A percentile compares a stretch with the other conserved stretches of the same genome.
These are phyloP conservation scores for Lycia hirtaria DNA, from an alignment of 2,888 invertebrate genomes.

Conservation along the genomic window DNA sequence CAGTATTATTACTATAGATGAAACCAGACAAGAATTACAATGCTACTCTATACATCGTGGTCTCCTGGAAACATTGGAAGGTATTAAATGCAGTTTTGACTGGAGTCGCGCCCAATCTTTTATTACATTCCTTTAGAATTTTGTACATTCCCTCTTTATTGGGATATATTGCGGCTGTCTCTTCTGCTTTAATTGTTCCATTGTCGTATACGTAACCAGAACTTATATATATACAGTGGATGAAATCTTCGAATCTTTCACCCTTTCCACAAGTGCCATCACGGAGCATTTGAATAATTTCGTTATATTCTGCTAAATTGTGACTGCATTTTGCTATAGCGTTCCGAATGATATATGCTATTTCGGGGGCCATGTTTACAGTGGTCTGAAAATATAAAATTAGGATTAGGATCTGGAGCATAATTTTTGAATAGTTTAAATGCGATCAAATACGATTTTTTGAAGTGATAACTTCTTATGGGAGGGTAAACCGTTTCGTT, in stretches of 20 bases:
- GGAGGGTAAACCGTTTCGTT: too few relatives aligned
- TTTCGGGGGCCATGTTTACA: background rate
- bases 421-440: too few relatives aligned
- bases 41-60: background rate
- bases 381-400: background rate
- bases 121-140: background rate
- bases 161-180: background rate
- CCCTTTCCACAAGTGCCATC: background rate
- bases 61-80: background rate
- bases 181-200: background rate
- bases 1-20: too few relatives aligned
- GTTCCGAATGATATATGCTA: background rate
- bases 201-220: background rate
- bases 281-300: background rate
- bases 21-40: background rate
- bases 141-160: background rate
- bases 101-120: background rate
- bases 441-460: too few relatives aligned
- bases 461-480: too few relatives aligned
- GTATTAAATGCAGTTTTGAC: background rate
- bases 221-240: background rate
- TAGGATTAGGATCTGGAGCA: background rate
- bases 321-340: background rate
- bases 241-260: background rate
- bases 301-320: background rate